Evolutionary conservation across 1,140 invertebrate species (phyloP).

Genomic region (Sesamia nonagrioides): DNA sequence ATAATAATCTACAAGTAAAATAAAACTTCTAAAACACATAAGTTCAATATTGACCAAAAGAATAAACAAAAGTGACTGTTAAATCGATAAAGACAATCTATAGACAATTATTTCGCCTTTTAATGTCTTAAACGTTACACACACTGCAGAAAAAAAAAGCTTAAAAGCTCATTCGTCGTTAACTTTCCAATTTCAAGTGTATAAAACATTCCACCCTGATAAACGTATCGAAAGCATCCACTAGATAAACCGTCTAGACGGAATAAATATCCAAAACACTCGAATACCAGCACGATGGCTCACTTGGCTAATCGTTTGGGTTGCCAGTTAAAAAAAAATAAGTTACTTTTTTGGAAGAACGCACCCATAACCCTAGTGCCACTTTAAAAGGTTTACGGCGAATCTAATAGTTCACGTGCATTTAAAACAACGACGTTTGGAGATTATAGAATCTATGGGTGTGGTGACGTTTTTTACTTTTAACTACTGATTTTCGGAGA

Average conservation of each 20-base stretch:
- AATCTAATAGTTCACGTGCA: slow-evolving; percentile 81
- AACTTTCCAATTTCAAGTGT: slow-evolving; percentile 71
- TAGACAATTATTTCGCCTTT: slow-evolving; percentile 26
- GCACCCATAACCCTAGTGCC: slow-evolving; percentile 74
- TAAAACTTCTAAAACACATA: slow-evolving; percentile 10
- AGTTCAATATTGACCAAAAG: not conserved
- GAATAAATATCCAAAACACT: slow-evolving; percentile 83
- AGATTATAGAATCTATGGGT: slow-evolving; percentile 67
- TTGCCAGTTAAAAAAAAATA: slow-evolving; percentile 77
- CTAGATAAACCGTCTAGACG: slow-evolving; percentile 84
- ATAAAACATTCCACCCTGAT: slow-evolving; percentile 82
- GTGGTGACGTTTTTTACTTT: slow-evolving; percentile 59
- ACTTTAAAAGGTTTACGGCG: slow-evolving; percentile 85
- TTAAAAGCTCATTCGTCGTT: slow-evolving; percentile 60
- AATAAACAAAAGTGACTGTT: not conserved
- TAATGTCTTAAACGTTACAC: slow-evolving; percentile 30
- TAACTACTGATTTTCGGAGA: not conserved
- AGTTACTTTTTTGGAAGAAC: slow-evolving; percentile 64
- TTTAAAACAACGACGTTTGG: slow-evolving; percentile 72
- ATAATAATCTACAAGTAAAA: not conserved
- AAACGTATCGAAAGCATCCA: slow-evolving; percentile 76
- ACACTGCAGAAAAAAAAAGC: slow-evolving; percentile 42
- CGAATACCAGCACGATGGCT: slow-evolving; percentile 83
- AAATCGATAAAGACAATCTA: not conserved
- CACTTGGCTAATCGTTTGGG: slow-evolving; percentile 84